Percentiles rank a stretch among this genome's conserved stretches.
Evolutionary conservation across 1,140 invertebrate genomes (phyloP).

Genomic region (Zaprionus lachaisei): DNA sequence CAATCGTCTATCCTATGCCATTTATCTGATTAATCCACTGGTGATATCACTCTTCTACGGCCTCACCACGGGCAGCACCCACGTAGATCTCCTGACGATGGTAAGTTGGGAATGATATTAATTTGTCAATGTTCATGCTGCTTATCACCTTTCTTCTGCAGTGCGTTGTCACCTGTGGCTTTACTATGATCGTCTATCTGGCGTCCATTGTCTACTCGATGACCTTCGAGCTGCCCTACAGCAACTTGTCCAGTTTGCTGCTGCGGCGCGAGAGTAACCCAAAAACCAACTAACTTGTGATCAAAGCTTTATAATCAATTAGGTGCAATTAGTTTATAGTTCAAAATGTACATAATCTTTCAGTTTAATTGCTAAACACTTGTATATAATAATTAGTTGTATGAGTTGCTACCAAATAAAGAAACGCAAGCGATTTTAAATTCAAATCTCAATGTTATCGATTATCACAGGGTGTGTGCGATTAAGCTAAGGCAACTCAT

Average conservation of each 20-base stretch:
- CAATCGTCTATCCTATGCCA: slow-evolving; percentile 79
- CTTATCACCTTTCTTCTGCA: slow-evolving; percentile 38
- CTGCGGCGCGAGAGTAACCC: slow-evolving; percentile 41
- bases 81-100: slow-evolving; percentile 76
- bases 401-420: slow-evolving; percentile 30
- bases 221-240: slow-evolving; percentile 81
- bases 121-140: neutral
- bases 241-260: slow-evolving; percentile 75
- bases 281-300: slow-evolving; percentile 68
- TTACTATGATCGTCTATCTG: slow-evolving; percentile 75
- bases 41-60: slow-evolving; percentile 74
- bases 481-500: neutral
- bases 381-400: slow-evolving; percentile 32
- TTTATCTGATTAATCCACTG: slow-evolving; percentile 81
- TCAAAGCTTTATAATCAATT: slow-evolving; percentile 46
- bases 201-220: slow-evolving; percentile 74
- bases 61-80: slow-evolving; percentile 65
- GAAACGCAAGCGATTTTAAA: slow-evolving; percentile 17
- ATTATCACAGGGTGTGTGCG: slow-evolving; percentile 1
- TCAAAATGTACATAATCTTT: slow-evolving; percentile 30
- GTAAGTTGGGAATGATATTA: slow-evolving; percentile 46
- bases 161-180: slow-evolving; percentile 69
- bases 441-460: slow-evolving; percentile 27
- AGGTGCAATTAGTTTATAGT: slow-evolving; percentile 36
- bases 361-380: slow-evolving; percentile 22